Evolutionary conservation across 2,888 invertebrate species (phyloP).

Genomic region (Megaustenia siamemsis): DNA sequence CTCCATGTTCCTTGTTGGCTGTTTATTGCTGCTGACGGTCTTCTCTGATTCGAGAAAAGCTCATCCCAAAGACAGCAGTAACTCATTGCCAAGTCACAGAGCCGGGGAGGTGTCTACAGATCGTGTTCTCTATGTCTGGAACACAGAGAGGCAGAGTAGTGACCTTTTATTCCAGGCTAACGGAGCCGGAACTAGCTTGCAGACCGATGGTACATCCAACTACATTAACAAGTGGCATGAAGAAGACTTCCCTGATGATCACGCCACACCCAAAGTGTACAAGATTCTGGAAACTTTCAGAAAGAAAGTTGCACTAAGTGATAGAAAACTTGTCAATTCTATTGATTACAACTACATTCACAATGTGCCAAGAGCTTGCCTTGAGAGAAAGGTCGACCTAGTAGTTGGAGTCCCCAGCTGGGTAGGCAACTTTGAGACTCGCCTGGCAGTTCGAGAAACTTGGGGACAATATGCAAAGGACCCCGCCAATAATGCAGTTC

Average conservation of each 20-base stretch:
- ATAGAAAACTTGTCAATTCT: slow-evolving; percentile 25
- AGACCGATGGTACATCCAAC: background rate
- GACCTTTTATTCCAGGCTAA: background rate
- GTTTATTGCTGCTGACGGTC: slow-evolving; percentile 2
- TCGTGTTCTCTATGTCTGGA: background rate
- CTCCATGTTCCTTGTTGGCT: slow-evolving; percentile 19
- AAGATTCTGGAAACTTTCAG: slow-evolving; percentile 7
- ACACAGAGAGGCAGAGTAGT: too few relatives aligned
- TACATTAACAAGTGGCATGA: background rate
- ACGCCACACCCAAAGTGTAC: background rate
- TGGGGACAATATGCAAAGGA: slow-evolving; percentile 71
- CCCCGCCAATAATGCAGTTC: slow-evolving; percentile 57
- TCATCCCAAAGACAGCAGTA: background rate
- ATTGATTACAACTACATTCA: slow-evolving; percentile 55
- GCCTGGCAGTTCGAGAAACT: slow-evolving; percentile 72
- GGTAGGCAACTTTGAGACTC: slow-evolving; percentile 65
- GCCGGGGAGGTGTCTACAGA: background rate
- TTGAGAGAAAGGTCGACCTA: slow-evolving; percentile 49
- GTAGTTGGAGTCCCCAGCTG: slow-evolving; percentile 71
- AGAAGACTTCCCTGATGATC: slow-evolving; percentile 32
- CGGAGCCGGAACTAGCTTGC: background rate
- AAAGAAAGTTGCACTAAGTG: background rate
- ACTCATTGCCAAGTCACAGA: background rate
- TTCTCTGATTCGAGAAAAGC: background rate
- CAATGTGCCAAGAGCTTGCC: slow-evolving; percentile 57